A percentile compares a stretch with the other conserved stretches of the same genome.
Evolutionary conservation across 2,888 invertebrate species (phyloP).

Genomic region (Platycnemis pennipes): DNA sequence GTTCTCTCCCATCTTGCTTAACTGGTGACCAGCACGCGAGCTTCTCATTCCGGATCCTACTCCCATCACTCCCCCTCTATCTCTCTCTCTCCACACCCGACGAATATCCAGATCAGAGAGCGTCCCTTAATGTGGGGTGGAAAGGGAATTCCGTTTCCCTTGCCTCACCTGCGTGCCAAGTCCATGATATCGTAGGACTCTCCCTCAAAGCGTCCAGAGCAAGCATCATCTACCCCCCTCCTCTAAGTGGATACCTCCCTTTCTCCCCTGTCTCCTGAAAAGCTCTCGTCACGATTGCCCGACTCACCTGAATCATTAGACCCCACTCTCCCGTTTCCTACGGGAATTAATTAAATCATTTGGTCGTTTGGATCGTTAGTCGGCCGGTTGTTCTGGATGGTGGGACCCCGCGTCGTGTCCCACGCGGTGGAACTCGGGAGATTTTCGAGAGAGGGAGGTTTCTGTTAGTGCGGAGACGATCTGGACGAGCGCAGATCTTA

Average conservation of each 20-base stretch:
- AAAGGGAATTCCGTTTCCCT: neutral
- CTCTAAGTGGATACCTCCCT: neutral
- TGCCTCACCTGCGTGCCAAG: too few species aligned
- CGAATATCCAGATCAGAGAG: neutral
- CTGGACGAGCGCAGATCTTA: too few species aligned
- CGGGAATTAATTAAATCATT: conserved; percentile 10
- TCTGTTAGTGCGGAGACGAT: too few species aligned
- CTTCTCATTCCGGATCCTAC: neutral
- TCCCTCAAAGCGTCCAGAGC: neutral
- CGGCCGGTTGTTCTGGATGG: neutral
- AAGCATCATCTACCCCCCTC: neutral
- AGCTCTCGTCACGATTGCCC: neutral
- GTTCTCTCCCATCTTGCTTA: conserved; percentile 2
- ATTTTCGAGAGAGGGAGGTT: too few species aligned
- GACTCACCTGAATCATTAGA: neutral
- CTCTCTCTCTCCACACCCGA: neutral
- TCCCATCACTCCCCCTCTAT: neutral
- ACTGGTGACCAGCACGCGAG: neutral
- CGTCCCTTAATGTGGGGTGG: neutral
- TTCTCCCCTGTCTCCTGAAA: neutral
- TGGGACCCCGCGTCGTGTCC: too few species aligned
- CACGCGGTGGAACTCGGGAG: too few species aligned
- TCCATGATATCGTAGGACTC: too few species aligned
- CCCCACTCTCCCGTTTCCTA: neutral
- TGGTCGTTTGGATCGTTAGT: neutral